Percentiles rank a stretch among this genome's conserved stretches.
These are phyloP conservation scores for Centropristis striata DNA, from an alignment of 2,113 vertebrate species.

Conservation along the genomic window DNA sequence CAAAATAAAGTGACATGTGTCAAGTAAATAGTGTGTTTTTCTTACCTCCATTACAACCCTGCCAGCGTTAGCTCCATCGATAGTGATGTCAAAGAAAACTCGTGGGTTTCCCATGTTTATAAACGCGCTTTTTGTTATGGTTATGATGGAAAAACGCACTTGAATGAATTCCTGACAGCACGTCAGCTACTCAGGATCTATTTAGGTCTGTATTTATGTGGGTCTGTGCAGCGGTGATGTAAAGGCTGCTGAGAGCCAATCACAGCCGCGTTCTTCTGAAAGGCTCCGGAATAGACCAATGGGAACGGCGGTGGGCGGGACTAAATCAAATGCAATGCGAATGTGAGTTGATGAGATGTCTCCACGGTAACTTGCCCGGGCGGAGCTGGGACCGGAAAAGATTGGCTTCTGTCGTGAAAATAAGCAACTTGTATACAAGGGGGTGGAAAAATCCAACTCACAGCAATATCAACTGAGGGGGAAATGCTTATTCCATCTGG, in stretches of 20 bases:
- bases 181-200: neutral
- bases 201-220: neutral
- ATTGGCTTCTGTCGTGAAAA: neutral
- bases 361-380: neutral
- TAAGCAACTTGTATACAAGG: rapidly evolving
- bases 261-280: neutral
- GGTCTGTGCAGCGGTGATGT: neutral
- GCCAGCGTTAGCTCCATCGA: slow-evolving; percentile 67
- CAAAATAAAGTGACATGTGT: neutral
- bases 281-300: slow-evolving; percentile 31
- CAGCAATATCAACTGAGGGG: neutral
- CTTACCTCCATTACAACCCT: slow-evolving; percentile 88
- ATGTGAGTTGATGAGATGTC: neutral
- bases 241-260: slow-evolving; percentile 41
- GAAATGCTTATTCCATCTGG: neutral
- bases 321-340: neutral
- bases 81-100: slow-evolving; percentile 87
- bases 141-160: neutral
- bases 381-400: neutral
- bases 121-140: neutral
- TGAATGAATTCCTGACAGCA: neutral
- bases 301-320: neutral
- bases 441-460: neutral
- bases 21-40: rapidly evolving
- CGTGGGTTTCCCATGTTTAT: slow-evolving; percentile 79